Evolutionary conservation across 2,888 invertebrate genomes (phyloP), one percentile per base, ranked within the genome.

Genomic region (Aquatica leii): DNA sequence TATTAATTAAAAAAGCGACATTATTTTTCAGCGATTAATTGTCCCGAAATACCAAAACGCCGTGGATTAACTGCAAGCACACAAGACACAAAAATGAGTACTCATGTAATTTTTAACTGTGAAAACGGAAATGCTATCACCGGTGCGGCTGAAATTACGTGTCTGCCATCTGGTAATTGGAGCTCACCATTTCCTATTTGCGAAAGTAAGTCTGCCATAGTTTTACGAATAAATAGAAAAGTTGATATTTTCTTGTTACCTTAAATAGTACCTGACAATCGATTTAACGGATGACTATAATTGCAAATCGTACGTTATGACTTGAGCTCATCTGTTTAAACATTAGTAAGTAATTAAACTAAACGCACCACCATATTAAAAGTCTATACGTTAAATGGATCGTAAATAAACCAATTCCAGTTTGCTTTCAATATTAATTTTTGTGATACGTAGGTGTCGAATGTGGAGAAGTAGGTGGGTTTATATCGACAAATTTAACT

Each of bases 151-250:
- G 88, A 90, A 73, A 85, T 93, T 21, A 79, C 84, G 49, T 94
- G 94, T 78, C 82, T 92, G n/a, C 91, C 94, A 0, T 92, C 92
- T 15, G 93, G 93, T 20, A 93, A 93, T 78, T 94, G 94, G 94
- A 93, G 92, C 72, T 88, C 90, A 0, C 90, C 91, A 1, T 83
- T 92, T 65, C 94, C 94, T 5, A 88, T 91, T 46, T 94, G 94
- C 79, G 92, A 92, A 81, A 92, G 92, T 90, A 81, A 86, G 87
- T 83, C 60, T 57, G 3, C 20, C 5, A 0, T 0, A 24, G 8
- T 5, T 18, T 12, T 12, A 11, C 15, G n/a, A 46, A 20, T n/a
- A 56, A 11, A 9, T 20, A 43, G 14, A 18, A 46, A 46, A 46
- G 46, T 46, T 46, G 46, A 46, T 46, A 46, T 46, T 46, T 46